Base-by-base conservation (phyloP, 2,888 invertebrate genomes). In the Tetanocera ferruginea region DNA sequence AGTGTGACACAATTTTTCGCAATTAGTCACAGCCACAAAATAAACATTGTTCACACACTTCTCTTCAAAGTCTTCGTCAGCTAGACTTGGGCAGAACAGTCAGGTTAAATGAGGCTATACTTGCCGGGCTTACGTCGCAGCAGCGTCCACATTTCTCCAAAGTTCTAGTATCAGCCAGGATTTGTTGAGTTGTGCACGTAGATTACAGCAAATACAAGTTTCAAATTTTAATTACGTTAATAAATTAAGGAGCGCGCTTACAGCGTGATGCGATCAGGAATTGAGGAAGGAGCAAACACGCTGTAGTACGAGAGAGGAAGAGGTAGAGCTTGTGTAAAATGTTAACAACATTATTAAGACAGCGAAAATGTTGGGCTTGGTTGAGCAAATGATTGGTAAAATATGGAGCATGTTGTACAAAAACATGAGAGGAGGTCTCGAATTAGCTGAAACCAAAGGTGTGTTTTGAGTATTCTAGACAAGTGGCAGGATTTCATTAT, bases 1-100 rank as follows among this genome's bases (percentile, higher is more conserved):
- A 37, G 43, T 69, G 69, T 87, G 87, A 87, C 87, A 87, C 87
- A 87, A 84, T 87, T 83, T 87, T 84, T 82, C 79, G 85, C 87
- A 87, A 88, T 88, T 87, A 87, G 87, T 85, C 86, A 85, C 84
- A 82, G 87, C 84, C 86, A 85, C 84, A 86, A 87, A 86, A 87
- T 86, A 84, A 83, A 71, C 28, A 31, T 71, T 25, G 49, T 31
- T 31, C n/a, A 9, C 8, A 43, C 6, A 31, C 9, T n/a, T 2
- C 23, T 64, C 25, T 31, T 64, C 31, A 8, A 31, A 5, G n/a
- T 34, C 23, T 31, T 5, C 28, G 1, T 64, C n/a, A 28, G 25
- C 5, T 34, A 25, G 19, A 11, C 67, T 19, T 8, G 34, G 17
- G 17, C 3, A 17, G n/a, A 17, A 8, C 25, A 66, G n/a, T 11